Evolutionary conservation across 2,797 vertebrate species (phyloP).

Genomic region (Poecilia picta): DNA sequence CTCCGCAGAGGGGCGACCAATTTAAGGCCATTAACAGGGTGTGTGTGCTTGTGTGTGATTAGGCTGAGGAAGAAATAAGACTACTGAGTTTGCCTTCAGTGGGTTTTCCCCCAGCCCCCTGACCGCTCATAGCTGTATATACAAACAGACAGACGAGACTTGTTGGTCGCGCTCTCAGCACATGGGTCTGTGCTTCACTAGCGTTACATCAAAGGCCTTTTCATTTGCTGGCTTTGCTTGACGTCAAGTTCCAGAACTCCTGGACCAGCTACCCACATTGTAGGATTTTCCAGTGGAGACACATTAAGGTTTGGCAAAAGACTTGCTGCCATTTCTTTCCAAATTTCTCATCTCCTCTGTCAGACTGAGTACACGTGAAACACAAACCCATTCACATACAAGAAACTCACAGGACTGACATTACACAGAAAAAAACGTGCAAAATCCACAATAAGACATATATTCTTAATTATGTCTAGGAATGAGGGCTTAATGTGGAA

Average conservation of each 20-base stretch:
- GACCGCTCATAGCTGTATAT: conserved; percentile 54
- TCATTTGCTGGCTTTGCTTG: conserved; percentile 53
- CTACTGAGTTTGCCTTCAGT: conserved; percentile 18
- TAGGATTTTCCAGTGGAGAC: conserved; percentile 53
- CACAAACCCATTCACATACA: background rate
- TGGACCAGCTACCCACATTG: conserved; percentile 43
- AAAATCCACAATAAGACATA: conserved; percentile 20
- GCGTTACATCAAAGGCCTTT: conserved; percentile 64
- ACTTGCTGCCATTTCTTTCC: conserved; percentile 29
- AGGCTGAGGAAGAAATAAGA: conserved; percentile 13
- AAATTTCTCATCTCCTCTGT: conserved; percentile 9
- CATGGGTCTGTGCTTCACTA: conserved; percentile 50
- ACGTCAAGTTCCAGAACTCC: conserved; percentile 45
- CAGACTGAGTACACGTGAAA: background rate
- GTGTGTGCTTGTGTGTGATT: conserved; percentile 45
- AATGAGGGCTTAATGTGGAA: background rate
- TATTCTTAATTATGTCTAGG: background rate
- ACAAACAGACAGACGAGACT: conserved; percentile 49
- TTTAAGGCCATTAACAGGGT: conserved; percentile 67
- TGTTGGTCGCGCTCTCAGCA: conserved; percentile 54
- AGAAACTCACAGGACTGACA: conserved; percentile 24
- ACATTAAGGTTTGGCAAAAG: conserved; percentile 47
- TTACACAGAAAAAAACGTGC: conserved; percentile 45
- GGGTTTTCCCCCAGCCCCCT: conserved; percentile 28
- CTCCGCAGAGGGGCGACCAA: conserved; percentile 59